Conservation (phyloP, 2,888 invertebrate genomes). For the Lasioglossum calceatum region DNA sequence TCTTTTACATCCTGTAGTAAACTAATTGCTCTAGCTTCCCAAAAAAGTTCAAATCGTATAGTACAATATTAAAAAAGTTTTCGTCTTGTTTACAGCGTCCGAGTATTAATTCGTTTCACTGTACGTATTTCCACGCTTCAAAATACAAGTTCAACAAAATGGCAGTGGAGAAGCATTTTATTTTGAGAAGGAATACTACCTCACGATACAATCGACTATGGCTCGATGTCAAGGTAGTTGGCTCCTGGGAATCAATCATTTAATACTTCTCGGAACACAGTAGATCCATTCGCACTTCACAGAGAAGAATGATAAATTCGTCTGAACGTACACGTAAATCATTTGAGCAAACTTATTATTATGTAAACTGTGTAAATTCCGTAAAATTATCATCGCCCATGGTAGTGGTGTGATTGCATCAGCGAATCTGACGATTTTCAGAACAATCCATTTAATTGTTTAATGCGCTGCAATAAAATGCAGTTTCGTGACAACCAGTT, state of each 20-base stretch:
- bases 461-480: background rate
- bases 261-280: slow-evolving; percentile 12
- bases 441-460: background rate
- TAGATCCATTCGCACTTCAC: background rate
- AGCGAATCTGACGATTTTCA: background rate
- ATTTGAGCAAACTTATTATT: background rate
- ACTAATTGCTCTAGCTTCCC: too few relatives aligned
- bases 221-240: slow-evolving; percentile 6
- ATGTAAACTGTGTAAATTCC: background rate
- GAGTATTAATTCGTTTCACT: too few relatives aligned
- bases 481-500: background rate
- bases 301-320: background rate
- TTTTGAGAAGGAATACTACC: background rate
- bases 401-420: too few relatives aligned
- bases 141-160: background rate
- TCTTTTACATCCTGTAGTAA: too few relatives aligned
- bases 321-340: slow-evolving; percentile 5
- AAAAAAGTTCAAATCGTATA: too few relatives aligned
- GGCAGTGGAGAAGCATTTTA: background rate
- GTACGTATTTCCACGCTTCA: background rate
- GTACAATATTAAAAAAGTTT: too few relatives aligned
- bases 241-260: background rate
- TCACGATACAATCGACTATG: background rate
- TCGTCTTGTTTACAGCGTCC: too few relatives aligned
- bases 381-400: background rate